These are phyloP conservation scores for Gryllus bimaculatus DNA, from an alignment of 1,140 invertebrate genomes.

Conservation along the genomic window DNA sequence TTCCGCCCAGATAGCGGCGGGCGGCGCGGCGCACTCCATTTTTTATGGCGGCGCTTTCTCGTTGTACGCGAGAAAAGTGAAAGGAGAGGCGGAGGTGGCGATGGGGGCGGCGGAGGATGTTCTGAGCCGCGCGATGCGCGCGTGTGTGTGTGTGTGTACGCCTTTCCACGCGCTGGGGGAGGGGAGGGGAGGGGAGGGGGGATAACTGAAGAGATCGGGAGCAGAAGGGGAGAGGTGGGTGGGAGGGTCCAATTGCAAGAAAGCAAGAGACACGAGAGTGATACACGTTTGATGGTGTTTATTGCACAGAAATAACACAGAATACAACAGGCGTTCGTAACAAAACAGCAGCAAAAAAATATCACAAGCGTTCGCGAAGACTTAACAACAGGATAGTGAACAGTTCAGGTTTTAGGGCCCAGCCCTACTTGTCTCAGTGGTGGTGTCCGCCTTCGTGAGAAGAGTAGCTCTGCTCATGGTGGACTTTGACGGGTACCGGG, in stretches of 20 bases:
- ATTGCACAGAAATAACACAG: not conserved
- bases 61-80: not conserved
- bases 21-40: not conserved
- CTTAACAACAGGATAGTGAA: not conserved
- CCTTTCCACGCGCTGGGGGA: not conserved
- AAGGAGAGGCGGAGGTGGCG: not conserved
- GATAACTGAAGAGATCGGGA: not conserved
- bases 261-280: not conserved
- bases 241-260: not conserved
- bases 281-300: not conserved
- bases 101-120: not conserved
- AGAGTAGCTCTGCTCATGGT: not conserved
- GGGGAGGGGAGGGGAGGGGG: no score
- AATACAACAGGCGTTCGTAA: not conserved
- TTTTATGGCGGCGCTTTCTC: not conserved
- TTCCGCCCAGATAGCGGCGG: not conserved
- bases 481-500: constrained; percentile 7
- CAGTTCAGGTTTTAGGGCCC: not conserved
- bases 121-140: no score
- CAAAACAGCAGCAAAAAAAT: not conserved
- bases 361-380: not conserved
- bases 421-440: not conserved
- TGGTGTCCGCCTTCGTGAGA: not conserved
- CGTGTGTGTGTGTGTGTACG: not conserved
- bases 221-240: not conserved